Base-by-base conservation (phyloP, 2,888 invertebrate genomes). In the Xestia sexstrigata region DNA sequence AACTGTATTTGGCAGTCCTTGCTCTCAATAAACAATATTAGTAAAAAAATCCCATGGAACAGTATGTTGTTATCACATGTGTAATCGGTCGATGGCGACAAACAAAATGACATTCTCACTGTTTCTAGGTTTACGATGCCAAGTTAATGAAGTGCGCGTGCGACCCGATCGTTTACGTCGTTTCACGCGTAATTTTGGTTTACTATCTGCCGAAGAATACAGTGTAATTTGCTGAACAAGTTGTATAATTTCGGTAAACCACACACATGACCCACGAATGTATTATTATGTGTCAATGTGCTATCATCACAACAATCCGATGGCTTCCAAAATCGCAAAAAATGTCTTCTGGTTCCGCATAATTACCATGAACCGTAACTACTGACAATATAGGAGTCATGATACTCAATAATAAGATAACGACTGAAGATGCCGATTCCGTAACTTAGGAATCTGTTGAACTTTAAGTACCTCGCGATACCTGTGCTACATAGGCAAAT, bases 91-190 rank as follows among this genome's bases (percentile, higher is more conserved):
- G 77, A 77, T 76, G 80, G 62, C n/a, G 66, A 62, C 75, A 71
- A 78, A 81, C 71, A 83, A 80, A 85, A 76, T 88, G 68, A 70
- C 76, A 82, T 83, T 88, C 76, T 74, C 74, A 78, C 47, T 82
- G 86, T 87, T 89, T 86, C 79, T 90, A 86, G 81, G 89, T 89
- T 87, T 88, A 89, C 79, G 85, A 85, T 76, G 72, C 62, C 55
- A 69, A 79, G 77, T 65, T 81, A 83, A 87, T 75, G 78, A 84
- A 78, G 74, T 75, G 74, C 84, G 83, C 83, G 79, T 88, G 84
- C 81, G 78, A 86, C 81, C 73, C 75, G 69, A 79, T 84, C 76
- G 70, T 83, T 85, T 74, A 78, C 79, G 20, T 75, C 71, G 71
- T 76, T 76, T 76, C 72, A 75, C 76, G 79, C 30, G 60, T 84